Percentiles rank a stretch among this genome's conserved stretches.
Evolutionary conservation across 2,888 invertebrate genomes (phyloP).

Genomic region (Stramonita haemastoma): DNA sequence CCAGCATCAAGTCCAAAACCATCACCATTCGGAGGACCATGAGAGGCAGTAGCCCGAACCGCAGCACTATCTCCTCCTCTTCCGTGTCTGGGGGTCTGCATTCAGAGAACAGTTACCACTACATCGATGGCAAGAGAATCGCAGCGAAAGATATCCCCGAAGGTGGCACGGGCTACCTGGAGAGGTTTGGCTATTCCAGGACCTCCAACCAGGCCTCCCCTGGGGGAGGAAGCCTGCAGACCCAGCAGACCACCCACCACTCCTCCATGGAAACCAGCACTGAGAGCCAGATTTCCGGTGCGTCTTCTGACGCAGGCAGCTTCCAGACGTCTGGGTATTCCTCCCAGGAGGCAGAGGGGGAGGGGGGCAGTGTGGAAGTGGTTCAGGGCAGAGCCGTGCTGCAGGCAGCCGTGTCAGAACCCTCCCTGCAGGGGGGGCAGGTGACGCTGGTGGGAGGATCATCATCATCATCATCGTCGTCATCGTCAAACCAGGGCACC

Average conservation of each 20-base stretch:
- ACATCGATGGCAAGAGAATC: neutral
- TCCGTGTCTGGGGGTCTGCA: neutral
- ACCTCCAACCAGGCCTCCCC: neutral
- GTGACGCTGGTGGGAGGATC: slow-evolving; percentile 7
- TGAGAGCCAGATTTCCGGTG: neutral
- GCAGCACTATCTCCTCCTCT: neutral
- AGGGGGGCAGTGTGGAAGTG: neutral
- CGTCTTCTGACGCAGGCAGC: neutral
- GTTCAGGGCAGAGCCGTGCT: neutral
- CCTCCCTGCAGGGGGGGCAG: slow-evolving; percentile 19
- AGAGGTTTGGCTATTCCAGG: slow-evolving; percentile 38
- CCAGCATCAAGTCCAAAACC: neutral
- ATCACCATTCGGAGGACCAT: neutral
- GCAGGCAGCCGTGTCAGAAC: neutral
- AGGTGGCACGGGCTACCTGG: slow-evolving; percentile 36
- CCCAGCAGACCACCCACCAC: neutral
- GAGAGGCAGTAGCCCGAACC: neutral
- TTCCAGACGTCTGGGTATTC: neutral
- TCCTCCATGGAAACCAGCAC: neutral
- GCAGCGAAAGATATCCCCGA: neutral
- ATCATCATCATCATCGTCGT: neutral
- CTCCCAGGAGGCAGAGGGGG: slow-evolving; percentile 3
- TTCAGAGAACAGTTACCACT: neutral
- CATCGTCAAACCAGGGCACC: neutral
- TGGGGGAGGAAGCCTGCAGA: neutral